Evolutionary conservation across 2,888 invertebrate genomes (phyloP).

Genomic region (Blomia tropicalis): DNA sequence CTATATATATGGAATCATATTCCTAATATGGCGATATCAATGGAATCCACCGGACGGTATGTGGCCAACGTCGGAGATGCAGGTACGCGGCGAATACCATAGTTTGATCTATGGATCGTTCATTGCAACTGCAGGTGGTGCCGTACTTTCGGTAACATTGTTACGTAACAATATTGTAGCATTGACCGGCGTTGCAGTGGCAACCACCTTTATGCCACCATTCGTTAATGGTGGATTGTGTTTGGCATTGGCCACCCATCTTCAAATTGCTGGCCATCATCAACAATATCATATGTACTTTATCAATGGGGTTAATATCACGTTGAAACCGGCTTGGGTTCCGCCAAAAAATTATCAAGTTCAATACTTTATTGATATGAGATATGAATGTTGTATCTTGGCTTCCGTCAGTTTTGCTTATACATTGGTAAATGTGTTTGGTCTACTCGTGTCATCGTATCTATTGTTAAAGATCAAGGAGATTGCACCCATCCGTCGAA

Average conservation of each 20-base stretch:
- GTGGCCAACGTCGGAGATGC: constrained; percentile 25
- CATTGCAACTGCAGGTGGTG: constrained; percentile 22
- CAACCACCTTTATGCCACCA: constrained; percentile 25
- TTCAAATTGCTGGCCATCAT: constrained; percentile 15
- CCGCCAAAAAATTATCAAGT: constrained; percentile 17
- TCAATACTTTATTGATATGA: constrained; percentile 52
- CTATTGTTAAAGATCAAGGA: constrained; percentile 66
- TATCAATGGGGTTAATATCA: constrained; percentile 7
- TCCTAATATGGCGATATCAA: constrained; percentile 15
- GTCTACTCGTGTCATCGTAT: constrained; percentile 63
- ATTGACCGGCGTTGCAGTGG: constrained; percentile 24
- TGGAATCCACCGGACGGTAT: constrained; percentile 25
- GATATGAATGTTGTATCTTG: constrained; percentile 56
- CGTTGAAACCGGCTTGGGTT: constrained; percentile 12
- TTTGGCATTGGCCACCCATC: constrained; percentile 19
- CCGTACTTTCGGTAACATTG: constrained; percentile 24
- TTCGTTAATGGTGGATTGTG: constrained; percentile 22
- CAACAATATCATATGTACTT: background rate
- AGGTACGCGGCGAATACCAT: constrained; percentile 12
- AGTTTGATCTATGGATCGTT: constrained; percentile 20
- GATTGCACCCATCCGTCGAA: constrained; percentile 61
- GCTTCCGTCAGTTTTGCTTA: constrained; percentile 61
- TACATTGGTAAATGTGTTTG: constrained; percentile 61
- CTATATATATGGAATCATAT: constrained; percentile 19
- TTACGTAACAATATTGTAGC: constrained; percentile 23